Evolutionary conservation across 1,140 invertebrate genomes (phyloP).

Genomic region (Agraylea sexmaculata): DNA sequence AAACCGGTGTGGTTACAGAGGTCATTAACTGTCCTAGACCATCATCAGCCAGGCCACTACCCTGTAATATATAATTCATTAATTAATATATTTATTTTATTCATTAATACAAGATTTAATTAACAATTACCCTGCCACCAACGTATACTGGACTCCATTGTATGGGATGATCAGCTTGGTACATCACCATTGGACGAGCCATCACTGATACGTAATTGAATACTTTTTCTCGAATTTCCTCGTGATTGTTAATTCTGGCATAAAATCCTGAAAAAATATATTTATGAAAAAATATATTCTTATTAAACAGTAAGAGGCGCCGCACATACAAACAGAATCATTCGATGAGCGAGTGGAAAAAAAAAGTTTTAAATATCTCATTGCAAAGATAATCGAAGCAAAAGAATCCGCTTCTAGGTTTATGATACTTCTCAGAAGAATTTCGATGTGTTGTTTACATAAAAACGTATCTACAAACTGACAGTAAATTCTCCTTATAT

Average conservation of each 20-base stretch:
- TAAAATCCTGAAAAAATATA: slow-evolving; percentile 68
- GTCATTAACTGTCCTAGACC: slow-evolving; percentile 71
- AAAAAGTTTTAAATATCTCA: too few relatives aligned
- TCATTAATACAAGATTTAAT: background rate
- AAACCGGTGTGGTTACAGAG: slow-evolving; percentile 82
- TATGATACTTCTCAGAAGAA: too few relatives aligned
- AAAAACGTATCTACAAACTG: too few relatives aligned
- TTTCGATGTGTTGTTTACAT: too few relatives aligned
- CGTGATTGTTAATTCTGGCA: slow-evolving; percentile 67
- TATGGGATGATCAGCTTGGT: slow-evolving; percentile 76
- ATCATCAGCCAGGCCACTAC: slow-evolving; percentile 53
- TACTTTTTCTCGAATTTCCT: slow-evolving; percentile 79
- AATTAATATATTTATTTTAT: background rate
- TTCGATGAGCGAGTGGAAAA: too few relatives aligned
- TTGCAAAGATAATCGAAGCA: too few relatives aligned
- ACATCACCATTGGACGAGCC: slow-evolving; percentile 82
- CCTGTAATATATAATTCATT: slow-evolving; percentile 37
- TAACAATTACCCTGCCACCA: slow-evolving; percentile 64
- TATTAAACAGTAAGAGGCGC: too few relatives aligned
- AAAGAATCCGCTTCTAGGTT: too few relatives aligned
- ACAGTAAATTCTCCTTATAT: too few relatives aligned
- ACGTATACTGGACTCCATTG: slow-evolving; percentile 86
- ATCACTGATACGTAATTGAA: slow-evolving; percentile 85
- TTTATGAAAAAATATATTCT: too few relatives aligned
- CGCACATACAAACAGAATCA: too few relatives aligned